Base-by-base conservation (phyloP, 2,888 invertebrate genomes). In the Plusia festucae region DNA sequence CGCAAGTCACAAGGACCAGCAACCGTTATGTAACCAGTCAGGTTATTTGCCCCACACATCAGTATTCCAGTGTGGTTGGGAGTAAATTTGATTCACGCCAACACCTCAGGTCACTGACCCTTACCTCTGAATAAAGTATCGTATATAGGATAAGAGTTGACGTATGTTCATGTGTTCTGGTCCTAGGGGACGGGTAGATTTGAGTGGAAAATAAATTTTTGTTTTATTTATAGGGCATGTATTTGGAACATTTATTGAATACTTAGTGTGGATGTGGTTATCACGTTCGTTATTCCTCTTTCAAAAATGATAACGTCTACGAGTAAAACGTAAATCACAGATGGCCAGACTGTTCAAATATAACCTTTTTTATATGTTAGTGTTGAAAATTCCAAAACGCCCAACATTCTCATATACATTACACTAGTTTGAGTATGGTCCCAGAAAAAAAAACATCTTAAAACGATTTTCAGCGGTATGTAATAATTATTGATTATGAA, bases 41-140 rank as follows among this genome's bases (percentile, higher is more conserved):
- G 76, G 79, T 76, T 79, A 30, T 79, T 79, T 65, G 44, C 54
- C 72, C n/a, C 59, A 44, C 30, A 15, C 76, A 76, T 79, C 79
- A 79, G 79, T 76, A 76, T 76, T 76, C 76, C 63, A 62, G 52
- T 64, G 46, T 53, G 55, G 73, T 73, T 32, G 30, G 59, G 58
- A 68, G 56, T 79, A 75, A 64, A 79, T 68, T 79, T 76, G 76
- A 76, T 76, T 67, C 68, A 60, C 60, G 27, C 40, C 44, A 65
- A 27, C 61, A 60, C 16, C 34, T 15, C 40, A 40, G 76, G 53
- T 78, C 76, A 58, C 16, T 71, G 46, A 76, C 68, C 76, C 60
- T 55, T 55, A 46, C 30, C 59, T 63, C 40, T 75, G 66, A 70
- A 78, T 75, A 76, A 75, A 51, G 46, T 55, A 58, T 74, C 59